A percentile compares a stretch with the other conserved stretches of the same genome.
These are phyloP conservation scores for Chloebia gouldiae DNA, from an alignment of 2,113 vertebrate species.

Conservation along the genomic window DNA sequence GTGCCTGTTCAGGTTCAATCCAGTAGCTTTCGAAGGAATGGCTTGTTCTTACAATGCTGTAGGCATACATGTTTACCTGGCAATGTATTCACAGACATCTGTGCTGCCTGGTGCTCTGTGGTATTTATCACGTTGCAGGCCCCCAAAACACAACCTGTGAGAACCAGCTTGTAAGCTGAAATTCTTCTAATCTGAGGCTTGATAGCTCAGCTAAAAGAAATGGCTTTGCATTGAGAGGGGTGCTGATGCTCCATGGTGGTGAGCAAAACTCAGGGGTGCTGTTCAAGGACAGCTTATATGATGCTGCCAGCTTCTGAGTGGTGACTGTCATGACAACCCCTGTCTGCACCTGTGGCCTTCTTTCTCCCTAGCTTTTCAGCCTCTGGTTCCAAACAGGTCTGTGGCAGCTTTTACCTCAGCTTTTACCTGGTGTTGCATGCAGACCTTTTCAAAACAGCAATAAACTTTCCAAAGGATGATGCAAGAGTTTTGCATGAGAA, in stretches of 20 bases:
- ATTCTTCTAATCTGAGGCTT: neutral
- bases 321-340: neutral
- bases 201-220: neutral
- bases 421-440: neutral
- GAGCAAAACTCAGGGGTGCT: neutral
- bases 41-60: neutral
- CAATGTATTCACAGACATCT: neutral
- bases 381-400: neutral
- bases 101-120: neutral
- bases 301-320: neutral
- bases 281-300: neutral
- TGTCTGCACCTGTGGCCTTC: neutral
- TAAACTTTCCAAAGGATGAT: neutral
- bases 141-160: neutral
- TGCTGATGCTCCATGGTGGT: fast-evolving
- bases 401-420: neutral
- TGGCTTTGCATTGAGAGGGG: neutral
- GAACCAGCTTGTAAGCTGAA: neutral
- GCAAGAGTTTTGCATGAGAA: neutral
- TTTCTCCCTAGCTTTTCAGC: neutral
- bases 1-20: neutral
- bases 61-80: neutral
- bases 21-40: neutral
- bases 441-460: neutral
- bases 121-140: neutral